Evolutionary conservation across 2,797 vertebrate genomes (phyloP), one percentile per base, ranked within the genome.

Genomic region (Sciurus carolinensis): DNA sequence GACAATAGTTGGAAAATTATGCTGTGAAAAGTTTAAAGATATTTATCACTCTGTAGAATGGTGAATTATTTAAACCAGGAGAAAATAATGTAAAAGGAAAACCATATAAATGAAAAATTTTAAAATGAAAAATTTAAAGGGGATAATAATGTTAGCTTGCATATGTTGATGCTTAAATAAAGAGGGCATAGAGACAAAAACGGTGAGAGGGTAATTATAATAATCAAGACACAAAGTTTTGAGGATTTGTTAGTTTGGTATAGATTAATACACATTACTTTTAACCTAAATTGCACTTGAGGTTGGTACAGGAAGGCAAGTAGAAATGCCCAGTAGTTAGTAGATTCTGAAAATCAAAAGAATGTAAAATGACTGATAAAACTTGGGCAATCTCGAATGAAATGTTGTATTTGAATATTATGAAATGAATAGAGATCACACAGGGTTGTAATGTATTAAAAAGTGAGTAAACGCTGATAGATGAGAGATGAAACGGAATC

Each of bases 301-400:
- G 24, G 30, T 57, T 2, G 66, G 52, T 44, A 26, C 1, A 92
- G 24, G 18, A 33, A 20, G n/a, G 0, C 30, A 72, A 77, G 24
- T 9, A 62, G 30, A 91, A 90, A 69, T 50, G 0, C 1, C 33
- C 7, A 39, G 7, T 0, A 84, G 1, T 50, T 52, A 47, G 2
- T 64, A 20, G 15, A 44, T 42, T 92, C 28, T 73, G 57, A 4
- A 72, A 67, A 66, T 64, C 22, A 93, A 89, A 92, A 69, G 8
- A 77, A 80, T 24, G 7, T 62, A n/a, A 91, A 39, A n/a, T 72
- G 71, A 26, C 2, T 71, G 17, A 57, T 13, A 93, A 26, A 82
- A 92, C 28, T 71, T 17, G 7, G 12, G 24, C 26, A 8, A 69
- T 77, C 71, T 84, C 1, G 3, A 87, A 90, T 76, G 8, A 76